phyloP scores from a whole-genome alignment of 2,113 vertebrate species.

The Pimephales promelas region DNA sequence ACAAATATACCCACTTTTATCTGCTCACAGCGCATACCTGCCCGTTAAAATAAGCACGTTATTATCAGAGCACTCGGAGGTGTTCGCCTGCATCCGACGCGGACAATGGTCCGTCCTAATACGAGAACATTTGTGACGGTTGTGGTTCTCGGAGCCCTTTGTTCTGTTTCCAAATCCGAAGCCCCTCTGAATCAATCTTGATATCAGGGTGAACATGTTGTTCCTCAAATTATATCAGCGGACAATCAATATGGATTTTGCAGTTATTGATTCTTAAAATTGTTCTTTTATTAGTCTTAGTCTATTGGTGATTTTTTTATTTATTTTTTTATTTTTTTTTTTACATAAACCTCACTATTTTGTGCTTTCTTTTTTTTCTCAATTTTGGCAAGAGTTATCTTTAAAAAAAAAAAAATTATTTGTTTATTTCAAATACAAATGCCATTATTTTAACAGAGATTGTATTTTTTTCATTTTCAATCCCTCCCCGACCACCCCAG shows the following conservation, averaged over 20 bases:
- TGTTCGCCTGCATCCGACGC: conserved; percentile 35
- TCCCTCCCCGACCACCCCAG: too few relatives aligned
- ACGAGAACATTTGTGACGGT: conserved; percentile 23
- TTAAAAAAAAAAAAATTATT: too few relatives aligned
- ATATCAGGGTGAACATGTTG: conserved; percentile 14
- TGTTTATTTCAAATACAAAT: too few relatives aligned
- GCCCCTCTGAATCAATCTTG: conserved; percentile 16
- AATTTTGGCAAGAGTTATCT: too few relatives aligned
- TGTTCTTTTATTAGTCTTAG: not conserved
- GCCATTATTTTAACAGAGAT: too few relatives aligned
- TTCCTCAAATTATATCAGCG: not conserved
- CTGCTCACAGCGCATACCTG: conserved; percentile 57
- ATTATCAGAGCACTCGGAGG: conserved; percentile 58
- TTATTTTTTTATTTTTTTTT: too few relatives aligned
- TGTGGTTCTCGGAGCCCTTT: conserved; percentile 17
- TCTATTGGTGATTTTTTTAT: too few relatives aligned
- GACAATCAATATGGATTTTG: not conserved
- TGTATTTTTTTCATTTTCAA: too few relatives aligned
- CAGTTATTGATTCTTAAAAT: not conserved
- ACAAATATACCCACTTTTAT: conserved; percentile 62
- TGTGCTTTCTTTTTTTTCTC: not conserved
- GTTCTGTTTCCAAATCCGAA: conserved; percentile 25
- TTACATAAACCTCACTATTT: too few relatives aligned
- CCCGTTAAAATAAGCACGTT: conserved; percentile 57
- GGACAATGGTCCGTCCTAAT: conserved; percentile 32